Conservation (phyloP, 2,797 vertebrate genomes). For the Dermochelys coriacea region DNA sequence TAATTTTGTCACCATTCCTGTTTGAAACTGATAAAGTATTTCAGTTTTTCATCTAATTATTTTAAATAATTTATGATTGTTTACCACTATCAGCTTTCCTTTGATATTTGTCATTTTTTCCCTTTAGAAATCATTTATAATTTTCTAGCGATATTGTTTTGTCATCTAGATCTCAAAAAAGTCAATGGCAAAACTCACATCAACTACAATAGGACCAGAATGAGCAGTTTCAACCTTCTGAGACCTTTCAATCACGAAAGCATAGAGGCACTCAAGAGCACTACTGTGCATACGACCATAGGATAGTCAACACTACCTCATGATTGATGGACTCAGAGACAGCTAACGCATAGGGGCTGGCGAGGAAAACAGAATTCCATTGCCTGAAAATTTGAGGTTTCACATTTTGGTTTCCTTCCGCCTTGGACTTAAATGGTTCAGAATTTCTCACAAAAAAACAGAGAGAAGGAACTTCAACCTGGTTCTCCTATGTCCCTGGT, state of each 20-base stretch:
- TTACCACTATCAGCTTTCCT: not conserved
- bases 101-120: conserved; percentile 42
- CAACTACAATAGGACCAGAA: not conserved
- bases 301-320: not conserved
- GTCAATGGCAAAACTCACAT: conserved; percentile 13
- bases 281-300: not conserved
- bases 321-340: not conserved
- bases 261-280: not conserved
- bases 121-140: not conserved
- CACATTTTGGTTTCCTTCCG: not conserved
- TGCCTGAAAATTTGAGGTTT: not conserved
- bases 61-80: conserved; percentile 56
- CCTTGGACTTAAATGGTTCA: not conserved
- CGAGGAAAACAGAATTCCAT: not conserved
- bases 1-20: conserved; percentile 21
- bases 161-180: conserved; percentile 1
- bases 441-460: not conserved
- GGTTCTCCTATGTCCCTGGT: not conserved
- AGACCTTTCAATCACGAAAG: not conserved
- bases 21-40: conserved; percentile 32
- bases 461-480: not conserved
- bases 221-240: not conserved
- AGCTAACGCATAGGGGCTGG: not conserved
- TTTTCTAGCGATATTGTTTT: conserved; percentile 16
- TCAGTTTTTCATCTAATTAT: conserved; percentile 11